Conservation (phyloP, 2,113 vertebrate genomes). For the mouse (Mus musculus) region DNA sequence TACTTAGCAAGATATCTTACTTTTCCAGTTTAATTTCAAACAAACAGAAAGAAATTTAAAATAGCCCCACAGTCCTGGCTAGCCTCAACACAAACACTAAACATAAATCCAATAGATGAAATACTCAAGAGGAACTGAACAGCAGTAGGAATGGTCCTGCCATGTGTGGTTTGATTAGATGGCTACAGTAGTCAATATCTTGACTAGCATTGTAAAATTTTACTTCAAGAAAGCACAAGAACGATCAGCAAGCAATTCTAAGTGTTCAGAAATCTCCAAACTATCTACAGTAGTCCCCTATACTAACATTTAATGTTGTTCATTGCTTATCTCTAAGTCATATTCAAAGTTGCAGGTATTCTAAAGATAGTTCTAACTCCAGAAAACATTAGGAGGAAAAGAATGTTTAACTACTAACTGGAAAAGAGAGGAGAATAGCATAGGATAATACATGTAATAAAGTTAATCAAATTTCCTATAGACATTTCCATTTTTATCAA, state of each 20-base stretch:
- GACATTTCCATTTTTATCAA: not conserved
- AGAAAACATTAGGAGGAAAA: not conserved
- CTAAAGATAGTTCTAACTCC: not conserved
- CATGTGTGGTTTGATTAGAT: not conserved
- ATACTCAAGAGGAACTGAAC: not conserved
- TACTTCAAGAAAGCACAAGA: not conserved
- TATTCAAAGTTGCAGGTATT: not conserved
- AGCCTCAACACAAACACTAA: not conserved
- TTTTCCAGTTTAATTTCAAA: not conserved
- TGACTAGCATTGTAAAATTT: not conserved
- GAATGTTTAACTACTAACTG: slow-evolving; percentile 2
- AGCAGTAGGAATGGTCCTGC: not conserved
- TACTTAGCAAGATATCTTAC: not conserved
- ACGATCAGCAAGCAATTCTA: not conserved
- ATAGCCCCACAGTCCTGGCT: not conserved
- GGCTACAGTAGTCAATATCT: not conserved
- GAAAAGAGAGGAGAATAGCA: not conserved
- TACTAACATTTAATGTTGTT: not conserved
- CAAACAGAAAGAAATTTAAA: not conserved
- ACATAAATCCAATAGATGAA: not conserved
- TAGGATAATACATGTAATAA: not conserved
- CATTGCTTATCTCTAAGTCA: not conserved
- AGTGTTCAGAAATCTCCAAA: not conserved
- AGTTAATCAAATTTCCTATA: not conserved
- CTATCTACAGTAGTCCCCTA: not conserved